A percentile compares a stretch with the other conserved stretches of the same genome.
These are phyloP conservation scores for Liasis olivaceus DNA, from an alignment of 2,797 vertebrate genomes.

Conservation along the genomic window DNA sequence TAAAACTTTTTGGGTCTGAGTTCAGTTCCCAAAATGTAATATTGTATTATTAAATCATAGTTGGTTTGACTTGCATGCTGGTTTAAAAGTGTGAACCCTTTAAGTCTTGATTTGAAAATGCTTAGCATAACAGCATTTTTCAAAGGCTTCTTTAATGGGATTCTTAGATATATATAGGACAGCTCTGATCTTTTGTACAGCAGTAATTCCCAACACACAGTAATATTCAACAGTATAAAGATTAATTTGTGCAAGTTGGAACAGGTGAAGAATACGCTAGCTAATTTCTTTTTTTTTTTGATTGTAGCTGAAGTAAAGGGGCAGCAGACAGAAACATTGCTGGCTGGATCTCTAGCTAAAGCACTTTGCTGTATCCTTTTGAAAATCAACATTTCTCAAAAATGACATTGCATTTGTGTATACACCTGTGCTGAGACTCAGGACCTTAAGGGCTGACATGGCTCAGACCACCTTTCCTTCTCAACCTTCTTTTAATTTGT, in stretches of 20 bases:
- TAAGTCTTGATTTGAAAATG: neutral
- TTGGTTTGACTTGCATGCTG: neutral
- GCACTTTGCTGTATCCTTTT: slow-evolving; percentile 98
- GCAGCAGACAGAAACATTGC: slow-evolving; percentile 87
- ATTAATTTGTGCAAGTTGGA: neutral
- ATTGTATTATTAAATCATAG: neutral
- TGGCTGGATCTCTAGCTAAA: slow-evolving; percentile 94
- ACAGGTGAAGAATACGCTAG: neutral
- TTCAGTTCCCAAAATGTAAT: neutral
- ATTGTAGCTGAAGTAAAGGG: slow-evolving; percentile 85
- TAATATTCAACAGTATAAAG: neutral
- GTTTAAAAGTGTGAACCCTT: neutral
- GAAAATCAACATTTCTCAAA: neutral
- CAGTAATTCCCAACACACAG: neutral
- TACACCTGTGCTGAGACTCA: neutral
- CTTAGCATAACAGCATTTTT: neutral
- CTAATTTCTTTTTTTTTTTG: slow-evolving; percentile 24
- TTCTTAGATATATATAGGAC: too few species aligned
- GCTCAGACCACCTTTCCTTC: neutral
- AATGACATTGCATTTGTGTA: neutral
- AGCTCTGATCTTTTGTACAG: neutral
- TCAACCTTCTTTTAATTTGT: neutral
- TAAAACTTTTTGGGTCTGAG: neutral
- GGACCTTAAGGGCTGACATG: neutral
- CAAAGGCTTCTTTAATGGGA: neutral